Evolutionary conservation across 2,797 vertebrate species (phyloP).

Genomic region (Etheostoma nigrum): DNA sequence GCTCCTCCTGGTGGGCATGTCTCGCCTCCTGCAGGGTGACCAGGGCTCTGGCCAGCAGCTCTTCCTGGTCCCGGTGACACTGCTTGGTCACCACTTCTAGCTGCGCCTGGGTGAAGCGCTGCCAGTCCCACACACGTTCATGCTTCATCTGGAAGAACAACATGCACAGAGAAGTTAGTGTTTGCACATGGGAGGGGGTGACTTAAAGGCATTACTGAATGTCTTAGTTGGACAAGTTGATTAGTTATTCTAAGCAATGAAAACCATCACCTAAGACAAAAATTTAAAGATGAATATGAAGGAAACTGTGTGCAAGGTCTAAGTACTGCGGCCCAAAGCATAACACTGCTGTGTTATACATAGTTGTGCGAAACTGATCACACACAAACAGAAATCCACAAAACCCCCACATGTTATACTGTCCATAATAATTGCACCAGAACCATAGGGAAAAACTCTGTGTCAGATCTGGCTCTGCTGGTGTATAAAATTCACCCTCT

Average conservation of each 20-base stretch:
- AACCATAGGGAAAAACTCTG: constrained; percentile 48
- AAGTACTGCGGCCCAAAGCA: neutral
- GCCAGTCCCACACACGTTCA: constrained; percentile 84
- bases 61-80: constrained; percentile 83
- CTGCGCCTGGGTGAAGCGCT: constrained; percentile 82
- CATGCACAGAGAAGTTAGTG: neutral
- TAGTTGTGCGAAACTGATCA: constrained; percentile 31
- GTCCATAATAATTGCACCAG: constrained; percentile 51
- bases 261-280: neutral
- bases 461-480: constrained; percentile 51
- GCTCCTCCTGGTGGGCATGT: constrained; percentile 83
- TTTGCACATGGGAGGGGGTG: neutral
- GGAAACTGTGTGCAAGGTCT: neutral
- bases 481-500: constrained; percentile 63
- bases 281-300: constrained; percentile 2
- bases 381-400: constrained; percentile 34
- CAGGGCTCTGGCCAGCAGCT: constrained; percentile 85
- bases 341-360: constrained; percentile 22
- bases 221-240: neutral
- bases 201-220: neutral
- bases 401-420: constrained; percentile 38
- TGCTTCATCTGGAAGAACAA: constrained; percentile 83
- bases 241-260: neutral
- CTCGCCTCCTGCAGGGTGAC: constrained; percentile 86
- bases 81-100: constrained; percentile 76